Evolutionary conservation across 2,888 invertebrate species (phyloP).

Genomic region (Smittia sp.): DNA sequence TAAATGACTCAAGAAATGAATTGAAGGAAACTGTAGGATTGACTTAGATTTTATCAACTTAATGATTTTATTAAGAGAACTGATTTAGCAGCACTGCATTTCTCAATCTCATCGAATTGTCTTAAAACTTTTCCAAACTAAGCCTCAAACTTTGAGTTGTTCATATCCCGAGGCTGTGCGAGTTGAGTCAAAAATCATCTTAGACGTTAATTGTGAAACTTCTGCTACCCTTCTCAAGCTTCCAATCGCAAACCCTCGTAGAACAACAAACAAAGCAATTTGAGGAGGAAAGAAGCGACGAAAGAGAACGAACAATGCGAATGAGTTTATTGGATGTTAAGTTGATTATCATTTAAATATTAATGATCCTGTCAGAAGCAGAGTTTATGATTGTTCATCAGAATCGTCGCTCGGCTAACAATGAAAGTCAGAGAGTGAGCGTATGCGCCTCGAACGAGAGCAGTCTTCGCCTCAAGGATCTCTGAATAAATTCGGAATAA

Average conservation of each 20-base stretch:
- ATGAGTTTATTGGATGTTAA: constrained; percentile 29
- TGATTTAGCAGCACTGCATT: no score
- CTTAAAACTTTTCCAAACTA: background rate
- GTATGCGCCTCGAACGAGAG: background rate
- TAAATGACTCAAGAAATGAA: no score
- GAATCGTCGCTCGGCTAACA: background rate
- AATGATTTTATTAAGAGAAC: no score
- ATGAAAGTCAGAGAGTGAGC: constrained; percentile 13
- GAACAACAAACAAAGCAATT: no score
- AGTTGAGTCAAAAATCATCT: constrained; percentile 21
- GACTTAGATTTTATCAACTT: no score
- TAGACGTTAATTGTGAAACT: background rate
- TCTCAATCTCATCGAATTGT: no score
- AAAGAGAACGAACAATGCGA: constrained; percentile 6
- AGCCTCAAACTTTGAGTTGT: background rate
- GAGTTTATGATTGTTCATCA: constrained; percentile 7
- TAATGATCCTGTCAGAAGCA: constrained; percentile 41
- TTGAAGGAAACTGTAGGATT: no score
- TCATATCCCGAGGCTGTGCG: background rate
- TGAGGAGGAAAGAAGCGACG: background rate
- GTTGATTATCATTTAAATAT: constrained; percentile 41
- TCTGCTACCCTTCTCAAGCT: background rate
- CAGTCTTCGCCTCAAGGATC: constrained; percentile 31
- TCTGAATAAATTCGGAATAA: constrained; percentile 26
- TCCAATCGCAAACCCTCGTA: background rate